Conservation (phyloP, 2,888 invertebrate genomes). For the Chrysolina oricalcia region DNA sequence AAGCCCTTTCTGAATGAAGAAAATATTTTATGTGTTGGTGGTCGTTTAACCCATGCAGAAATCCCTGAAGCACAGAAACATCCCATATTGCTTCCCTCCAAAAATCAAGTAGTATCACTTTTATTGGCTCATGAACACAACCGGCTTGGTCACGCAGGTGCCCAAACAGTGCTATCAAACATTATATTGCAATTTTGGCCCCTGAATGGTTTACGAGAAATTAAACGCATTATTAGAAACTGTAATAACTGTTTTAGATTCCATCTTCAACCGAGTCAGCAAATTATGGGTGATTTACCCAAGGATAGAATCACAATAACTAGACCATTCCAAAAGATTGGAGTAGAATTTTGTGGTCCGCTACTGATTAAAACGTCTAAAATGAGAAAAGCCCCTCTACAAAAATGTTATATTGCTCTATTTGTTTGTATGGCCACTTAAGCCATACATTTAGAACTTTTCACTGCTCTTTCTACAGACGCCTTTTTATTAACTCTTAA, state of each 20-base stretch:
- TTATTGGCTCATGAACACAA: constrained; percentile 28
- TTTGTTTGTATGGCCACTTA: no score
- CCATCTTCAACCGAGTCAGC: constrained; percentile 35
- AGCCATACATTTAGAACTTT: constrained; percentile 29
- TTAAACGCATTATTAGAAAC: constrained; percentile 11
- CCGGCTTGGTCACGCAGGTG: constrained; percentile 30
- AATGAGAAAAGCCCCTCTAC: constrained; percentile 43
- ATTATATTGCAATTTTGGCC: constrained; percentile 33
- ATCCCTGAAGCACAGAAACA: constrained; percentile 18
- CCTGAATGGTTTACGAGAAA: constrained; percentile 26
- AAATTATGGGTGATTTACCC: constrained; percentile 50
- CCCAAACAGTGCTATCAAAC: constrained; percentile 25
- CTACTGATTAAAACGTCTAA: constrained; percentile 48
- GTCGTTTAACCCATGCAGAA: no score
- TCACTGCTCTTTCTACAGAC: constrained; percentile 3
- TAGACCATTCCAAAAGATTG: constrained; percentile 42
- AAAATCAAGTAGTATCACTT: constrained; percentile 23
- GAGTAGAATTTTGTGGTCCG: constrained; percentile 59
- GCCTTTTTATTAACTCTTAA: constrained; percentile 9
- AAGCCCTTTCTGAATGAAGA: no score
- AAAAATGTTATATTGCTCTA: constrained; percentile 58
- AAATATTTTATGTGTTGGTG: no score
- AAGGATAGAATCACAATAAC: constrained; percentile 23
- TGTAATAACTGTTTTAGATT: constrained; percentile 43
- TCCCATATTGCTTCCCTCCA: constrained; percentile 26